These are phyloP conservation scores for Galleria mellonella DNA, from an alignment of 1,140 invertebrate species.

Conservation along the genomic window DNA sequence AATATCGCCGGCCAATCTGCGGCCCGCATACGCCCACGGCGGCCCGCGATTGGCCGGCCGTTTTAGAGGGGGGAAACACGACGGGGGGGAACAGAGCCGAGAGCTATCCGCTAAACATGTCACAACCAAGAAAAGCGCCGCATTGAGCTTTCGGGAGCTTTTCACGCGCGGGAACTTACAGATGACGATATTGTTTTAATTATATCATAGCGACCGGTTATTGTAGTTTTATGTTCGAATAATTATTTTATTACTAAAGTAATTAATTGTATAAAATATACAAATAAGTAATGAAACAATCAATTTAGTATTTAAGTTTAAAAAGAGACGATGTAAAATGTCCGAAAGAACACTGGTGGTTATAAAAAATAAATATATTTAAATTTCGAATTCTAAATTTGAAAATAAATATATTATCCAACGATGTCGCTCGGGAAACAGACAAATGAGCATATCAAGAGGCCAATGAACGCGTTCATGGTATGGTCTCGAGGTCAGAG, in stretches of 20 bases:
- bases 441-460: constrained; percentile 85
- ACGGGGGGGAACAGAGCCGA: constrained; percentile 30
- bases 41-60: constrained; percentile 38
- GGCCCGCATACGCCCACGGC: constrained; percentile 57
- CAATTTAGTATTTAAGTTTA: neutral
- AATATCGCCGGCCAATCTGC: constrained; percentile 41
- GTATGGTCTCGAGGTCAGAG: constrained; percentile 93
- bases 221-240: too few relatives aligned
- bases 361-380: constrained; percentile 1
- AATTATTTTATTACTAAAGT: too few relatives aligned
- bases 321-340: neutral
- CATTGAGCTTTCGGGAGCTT: constrained; percentile 68
- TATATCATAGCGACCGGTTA: neutral
- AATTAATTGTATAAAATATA: too few relatives aligned
- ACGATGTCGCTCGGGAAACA: constrained; percentile 60
- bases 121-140: constrained; percentile 63
- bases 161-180: constrained; percentile 39
- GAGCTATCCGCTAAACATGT: constrained; percentile 40
- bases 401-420: constrained; percentile 12
- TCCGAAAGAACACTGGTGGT: neutral
- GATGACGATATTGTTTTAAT: constrained; percentile 11
- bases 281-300: too few relatives aligned
- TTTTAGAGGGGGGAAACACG: constrained; percentile 28
- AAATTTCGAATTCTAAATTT: constrained; percentile 6
- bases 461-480: constrained; percentile 96